Base-by-base conservation (phyloP, 2,797 vertebrate genomes). In the Coendou prehensilis region DNA sequence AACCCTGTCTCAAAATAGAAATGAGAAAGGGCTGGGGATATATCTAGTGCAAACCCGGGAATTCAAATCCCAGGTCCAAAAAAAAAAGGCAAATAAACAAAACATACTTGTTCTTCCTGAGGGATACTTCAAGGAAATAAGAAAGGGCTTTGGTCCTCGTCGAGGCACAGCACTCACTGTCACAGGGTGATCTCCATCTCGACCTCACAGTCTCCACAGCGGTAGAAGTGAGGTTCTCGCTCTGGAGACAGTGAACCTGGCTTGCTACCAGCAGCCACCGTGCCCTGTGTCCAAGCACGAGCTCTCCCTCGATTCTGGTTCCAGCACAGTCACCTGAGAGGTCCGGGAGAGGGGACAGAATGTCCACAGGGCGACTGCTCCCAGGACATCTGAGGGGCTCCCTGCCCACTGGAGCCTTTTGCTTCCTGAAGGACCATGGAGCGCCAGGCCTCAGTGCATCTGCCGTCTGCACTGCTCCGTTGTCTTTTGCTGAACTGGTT, bases 351-450 rank as follows among this genome's bases (percentile, higher is more conserved):
- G 13, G 57, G 37, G 54, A 64, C 37, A 56, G 33, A 81, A 37
- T 0, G 37, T 4, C 11, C n/a, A 67, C 17, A 47, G 2, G 9
- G 45, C 4, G 9, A 0, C 4, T 2, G 7, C 2, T 1, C 3
- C 6, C 0, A 8, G 37, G 45, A 14, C 15, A 56, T 17, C 23
- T 30, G 50, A 33, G 8, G 7, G 2, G 26, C 1, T 28, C 52
- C 0, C 0, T 15, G 47, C 10, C 30, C 14, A 3, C 37, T 5
- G 5, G 1, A 4, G 9, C 9, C 73, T 4, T 2, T 56, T 28
- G 20, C 2, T 61, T 0, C 7, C 45, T 4, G 13, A 14, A 26
- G 22, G 52, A 30, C 0, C 6, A 0, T 6, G 10, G 30, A 10
- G 0, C 7, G 50, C 64, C 17, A 28, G 3, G 8, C 11, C 18